Evolutionary conservation across 2,888 invertebrate species (phyloP).

Genomic region (Camponotus fellah): DNA sequence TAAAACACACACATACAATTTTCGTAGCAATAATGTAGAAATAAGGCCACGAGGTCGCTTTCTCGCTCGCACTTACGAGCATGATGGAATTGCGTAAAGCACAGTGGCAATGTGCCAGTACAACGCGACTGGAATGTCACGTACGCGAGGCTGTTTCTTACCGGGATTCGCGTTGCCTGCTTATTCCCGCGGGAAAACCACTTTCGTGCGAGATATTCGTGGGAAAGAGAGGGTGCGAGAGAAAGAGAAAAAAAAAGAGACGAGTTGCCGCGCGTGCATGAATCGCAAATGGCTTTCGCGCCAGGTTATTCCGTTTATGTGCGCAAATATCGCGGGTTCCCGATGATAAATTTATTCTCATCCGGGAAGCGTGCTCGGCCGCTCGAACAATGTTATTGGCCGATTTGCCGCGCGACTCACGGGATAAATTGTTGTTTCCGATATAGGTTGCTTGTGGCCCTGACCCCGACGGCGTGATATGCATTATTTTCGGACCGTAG

Average conservation of each 20-base stretch:
- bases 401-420: constrained; percentile 44
- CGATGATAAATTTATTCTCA: constrained; percentile 56
- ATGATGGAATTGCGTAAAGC: constrained; percentile 64
- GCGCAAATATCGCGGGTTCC: constrained; percentile 33
- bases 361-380: constrained; percentile 44
- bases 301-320: constrained; percentile 45
- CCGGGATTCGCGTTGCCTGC: constrained; percentile 54
- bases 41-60: constrained; percentile 52
- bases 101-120: constrained; percentile 72
- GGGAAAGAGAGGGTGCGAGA: neutral
- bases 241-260: constrained; percentile 14
- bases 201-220: constrained; percentile 42
- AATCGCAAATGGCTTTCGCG: constrained; percentile 57
- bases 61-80: constrained; percentile 47
- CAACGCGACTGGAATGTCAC: constrained; percentile 66
- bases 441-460: constrained; percentile 37
- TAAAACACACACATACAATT: constrained; percentile 17
- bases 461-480: constrained; percentile 27
- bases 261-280: constrained; percentile 46
- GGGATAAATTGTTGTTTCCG: constrained; percentile 54
- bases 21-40: constrained; percentile 46
- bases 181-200: constrained; percentile 49
- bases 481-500: constrained; percentile 17
- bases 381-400: constrained; percentile 51
- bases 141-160: constrained; percentile 58